Conservation (phyloP, 2,888 invertebrate species). For the Dinocampus coccinellae region DNA sequence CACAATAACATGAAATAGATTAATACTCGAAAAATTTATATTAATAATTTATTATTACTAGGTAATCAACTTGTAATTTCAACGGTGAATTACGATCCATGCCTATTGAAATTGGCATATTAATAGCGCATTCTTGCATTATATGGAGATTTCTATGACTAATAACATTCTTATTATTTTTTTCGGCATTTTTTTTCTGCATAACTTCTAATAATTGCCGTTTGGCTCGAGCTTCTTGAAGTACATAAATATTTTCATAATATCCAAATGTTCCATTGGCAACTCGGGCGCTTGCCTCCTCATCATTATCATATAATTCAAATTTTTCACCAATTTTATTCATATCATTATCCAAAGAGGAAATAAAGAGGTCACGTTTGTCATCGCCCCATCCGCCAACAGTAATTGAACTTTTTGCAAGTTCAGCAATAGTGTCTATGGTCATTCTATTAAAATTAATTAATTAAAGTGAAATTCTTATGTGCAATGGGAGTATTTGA, state of each 20-base stretch:
- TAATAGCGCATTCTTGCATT: constrained; percentile 85
- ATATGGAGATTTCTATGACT: constrained; percentile 78
- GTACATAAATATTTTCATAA: constrained; percentile 82
- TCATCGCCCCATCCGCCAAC: constrained; percentile 82
- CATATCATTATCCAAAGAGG: constrained; percentile 77
- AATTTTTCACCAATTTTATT: constrained; percentile 79
- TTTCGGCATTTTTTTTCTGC: constrained; percentile 54
- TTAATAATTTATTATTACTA: constrained; percentile 60
- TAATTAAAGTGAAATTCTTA: neutral
- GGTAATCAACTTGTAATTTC: constrained; percentile 77
- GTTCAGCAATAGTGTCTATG: constrained; percentile 81
- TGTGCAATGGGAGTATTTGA: neutral
- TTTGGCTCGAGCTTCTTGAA: constrained; percentile 77
- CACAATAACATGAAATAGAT: too few species aligned
- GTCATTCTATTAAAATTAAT: constrained; percentile 74
- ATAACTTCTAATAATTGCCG: constrained; percentile 69
- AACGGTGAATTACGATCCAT: constrained; percentile 86
- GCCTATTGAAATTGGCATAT: constrained; percentile 85
- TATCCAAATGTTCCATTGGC: constrained; percentile 81
- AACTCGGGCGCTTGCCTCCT: constrained; percentile 77
- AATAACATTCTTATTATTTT: constrained; percentile 37
- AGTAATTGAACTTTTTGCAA: constrained; percentile 76
- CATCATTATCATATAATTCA: constrained; percentile 74
- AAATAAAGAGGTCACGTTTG: constrained; percentile 78
- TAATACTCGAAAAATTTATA: constrained; percentile 3